Evolutionary conservation across 2,113 vertebrate species (phyloP).

Genomic region (Neolamprologus kungweensis): DNA sequence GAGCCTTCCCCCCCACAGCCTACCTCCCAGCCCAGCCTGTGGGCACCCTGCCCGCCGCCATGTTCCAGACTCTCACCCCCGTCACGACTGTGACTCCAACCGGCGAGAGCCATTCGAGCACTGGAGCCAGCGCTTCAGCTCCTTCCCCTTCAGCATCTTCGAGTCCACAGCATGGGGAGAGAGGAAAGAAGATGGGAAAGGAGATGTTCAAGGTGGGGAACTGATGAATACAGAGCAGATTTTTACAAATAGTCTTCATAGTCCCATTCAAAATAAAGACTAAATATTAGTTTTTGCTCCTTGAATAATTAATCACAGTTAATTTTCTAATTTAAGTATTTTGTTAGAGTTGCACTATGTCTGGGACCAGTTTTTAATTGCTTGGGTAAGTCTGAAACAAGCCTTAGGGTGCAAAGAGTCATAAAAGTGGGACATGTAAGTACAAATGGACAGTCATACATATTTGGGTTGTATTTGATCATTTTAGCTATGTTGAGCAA

Average conservation of each 20-base stretch:
- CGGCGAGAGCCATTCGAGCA: conserved; percentile 76
- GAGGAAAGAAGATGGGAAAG: conserved; percentile 85
- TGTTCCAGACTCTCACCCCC: conserved; percentile 90
- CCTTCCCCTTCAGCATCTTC: conserved; percentile 78
- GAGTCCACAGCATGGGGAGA: conserved; percentile 84
- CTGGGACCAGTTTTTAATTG: neutral
- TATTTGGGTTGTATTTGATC: neutral
- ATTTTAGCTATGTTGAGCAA: neutral
- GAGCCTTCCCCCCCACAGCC: conserved; percentile 91
- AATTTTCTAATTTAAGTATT: neutral
- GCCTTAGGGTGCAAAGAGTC: neutral
- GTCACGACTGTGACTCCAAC: conserved; percentile 78
- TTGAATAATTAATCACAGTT: neutral
- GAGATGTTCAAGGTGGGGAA: conserved; percentile 85
- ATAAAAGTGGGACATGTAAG: neutral
- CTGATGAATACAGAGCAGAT: neutral
- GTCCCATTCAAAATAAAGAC: neutral
- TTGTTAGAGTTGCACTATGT: neutral
- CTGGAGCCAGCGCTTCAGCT: conserved; percentile 79
- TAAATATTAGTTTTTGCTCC: neutral
- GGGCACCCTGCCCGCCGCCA: conserved; percentile 91
- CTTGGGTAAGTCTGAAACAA: neutral
- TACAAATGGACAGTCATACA: neutral
- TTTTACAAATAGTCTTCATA: neutral
- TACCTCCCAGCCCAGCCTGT: conserved; percentile 97